Conservation (phyloP, 2,113 vertebrate species). For the Corythornis cristatus region DNA sequence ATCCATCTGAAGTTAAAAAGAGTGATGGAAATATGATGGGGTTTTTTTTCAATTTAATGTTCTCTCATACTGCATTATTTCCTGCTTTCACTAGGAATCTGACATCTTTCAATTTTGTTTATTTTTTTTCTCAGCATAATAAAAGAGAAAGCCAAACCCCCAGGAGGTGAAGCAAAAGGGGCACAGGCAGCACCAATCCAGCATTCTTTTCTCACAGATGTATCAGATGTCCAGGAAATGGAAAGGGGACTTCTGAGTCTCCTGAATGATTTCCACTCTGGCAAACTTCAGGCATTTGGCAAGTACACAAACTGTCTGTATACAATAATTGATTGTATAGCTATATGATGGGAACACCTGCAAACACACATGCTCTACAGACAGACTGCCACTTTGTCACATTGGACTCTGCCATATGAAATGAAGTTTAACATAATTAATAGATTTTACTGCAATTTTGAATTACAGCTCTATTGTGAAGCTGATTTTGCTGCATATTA, state of each 20-base stretch:
- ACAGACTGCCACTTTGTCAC: not conserved
- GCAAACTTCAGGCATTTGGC: conserved; percentile 98
- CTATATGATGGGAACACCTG: not conserved
- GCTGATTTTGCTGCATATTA: not conserved
- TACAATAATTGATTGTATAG: not conserved
- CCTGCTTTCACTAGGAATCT: no score
- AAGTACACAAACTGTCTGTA: not conserved
- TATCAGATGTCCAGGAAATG: conserved; percentile 98
- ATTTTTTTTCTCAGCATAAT: not conserved
- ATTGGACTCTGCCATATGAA: not conserved
- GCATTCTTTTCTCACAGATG: conserved; percentile 96
- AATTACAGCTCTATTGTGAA: not conserved
- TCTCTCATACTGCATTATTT: not conserved
- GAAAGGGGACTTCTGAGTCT: conserved; percentile 95
- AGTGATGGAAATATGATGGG: not conserved
- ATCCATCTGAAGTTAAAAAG: not conserved
- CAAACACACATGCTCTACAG: not conserved
- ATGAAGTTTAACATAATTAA: not conserved
- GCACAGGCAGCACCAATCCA: conserved; percentile 84
- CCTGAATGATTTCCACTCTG: conserved; percentile 97
- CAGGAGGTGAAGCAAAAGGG: conserved; percentile 79
- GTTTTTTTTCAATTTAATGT: not conserved
- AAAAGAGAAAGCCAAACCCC: conserved; percentile 87
- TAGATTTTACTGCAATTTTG: not conserved
- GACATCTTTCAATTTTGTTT: not conserved